Percentiles rank a stretch among this genome's conserved stretches.
Evolutionary conservation across 2,113 vertebrate species (phyloP).

Genomic region (Ptilorrhoa leucosticta): DNA sequence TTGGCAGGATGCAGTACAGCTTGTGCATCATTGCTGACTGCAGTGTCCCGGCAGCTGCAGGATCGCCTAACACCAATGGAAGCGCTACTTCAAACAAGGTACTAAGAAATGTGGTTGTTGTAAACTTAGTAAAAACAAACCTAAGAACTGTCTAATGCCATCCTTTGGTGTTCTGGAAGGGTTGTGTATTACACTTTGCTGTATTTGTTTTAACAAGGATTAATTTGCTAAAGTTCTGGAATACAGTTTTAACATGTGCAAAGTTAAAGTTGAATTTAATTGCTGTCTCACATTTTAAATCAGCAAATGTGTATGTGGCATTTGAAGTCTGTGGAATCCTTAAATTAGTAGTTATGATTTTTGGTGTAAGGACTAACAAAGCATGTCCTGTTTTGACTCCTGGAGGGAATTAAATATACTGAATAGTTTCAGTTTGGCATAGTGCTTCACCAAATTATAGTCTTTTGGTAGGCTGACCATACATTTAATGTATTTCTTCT

Average conservation of each 20-base stretch:
- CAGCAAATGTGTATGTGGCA: neutral
- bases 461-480: neutral
- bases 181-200: neutral
- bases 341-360: neutral
- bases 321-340: neutral
- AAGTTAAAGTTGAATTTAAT: neutral
- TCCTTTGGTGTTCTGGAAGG: neutral
- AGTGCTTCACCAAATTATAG: neutral
- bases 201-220: neutral
- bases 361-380: neutral
- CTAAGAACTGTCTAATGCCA: neutral
- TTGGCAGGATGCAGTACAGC: slow-evolving; percentile 91
- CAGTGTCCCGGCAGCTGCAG: slow-evolving; percentile 92
- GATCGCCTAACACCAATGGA: slow-evolving; percentile 94
- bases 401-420: neutral
- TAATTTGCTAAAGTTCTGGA: neutral
- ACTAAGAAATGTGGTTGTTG: neutral
- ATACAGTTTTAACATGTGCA: neutral
- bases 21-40: slow-evolving; percentile 90
- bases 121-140: neutral
- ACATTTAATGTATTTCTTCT: neutral
- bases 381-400: neutral
- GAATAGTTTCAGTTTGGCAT: neutral
- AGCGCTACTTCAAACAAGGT: slow-evolving; percentile 96
- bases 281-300: neutral